phyloP scores from a whole-genome alignment of 2,113 vertebrate species.

The Tor tambroides region DNA sequence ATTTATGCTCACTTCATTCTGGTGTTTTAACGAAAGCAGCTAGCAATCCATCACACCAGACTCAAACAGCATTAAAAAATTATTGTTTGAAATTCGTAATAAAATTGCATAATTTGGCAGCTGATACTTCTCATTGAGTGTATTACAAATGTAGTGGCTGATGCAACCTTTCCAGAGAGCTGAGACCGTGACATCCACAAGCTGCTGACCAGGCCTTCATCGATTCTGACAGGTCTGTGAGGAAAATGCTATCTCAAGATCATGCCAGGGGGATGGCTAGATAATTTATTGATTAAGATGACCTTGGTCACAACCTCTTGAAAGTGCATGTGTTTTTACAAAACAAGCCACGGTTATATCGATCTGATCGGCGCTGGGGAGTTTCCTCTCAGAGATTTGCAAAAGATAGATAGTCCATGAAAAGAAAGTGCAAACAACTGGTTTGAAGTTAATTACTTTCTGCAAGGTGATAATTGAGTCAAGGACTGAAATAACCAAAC shows the following conservation, averaged over 20 bases:
- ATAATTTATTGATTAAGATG: slow-evolving; percentile 54
- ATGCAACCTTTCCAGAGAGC: not conserved
- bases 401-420: slow-evolving; percentile 27
- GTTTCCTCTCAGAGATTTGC: slow-evolving; percentile 31
- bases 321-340: slow-evolving; percentile 46
- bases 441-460: slow-evolving; percentile 48
- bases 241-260: slow-evolving; percentile 50
- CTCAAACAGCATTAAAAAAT: not conserved
- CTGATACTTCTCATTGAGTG: not conserved
- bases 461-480: slow-evolving; percentile 44
- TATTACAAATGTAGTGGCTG: not conserved
- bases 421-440: slow-evolving; percentile 35
- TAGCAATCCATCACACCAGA: not conserved
- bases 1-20: not conserved
- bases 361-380: slow-evolving; percentile 25
- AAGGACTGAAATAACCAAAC: slow-evolving; percentile 25
- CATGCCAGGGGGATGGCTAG: slow-evolving; percentile 28
- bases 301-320: slow-evolving; percentile 50
- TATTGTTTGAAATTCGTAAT: not conserved
- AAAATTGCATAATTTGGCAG: not conserved
- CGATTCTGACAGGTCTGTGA: slow-evolving; percentile 37
- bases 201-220: slow-evolving; percentile 46
- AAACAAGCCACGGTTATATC: slow-evolving; percentile 37
- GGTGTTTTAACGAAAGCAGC: not conserved
- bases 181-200: slow-evolving; percentile 4